A percentile compares a stretch with the other conserved stretches of the same genome.
Conservation (phyloP, 2,113 vertebrate species). For the Apeltes quadracus region DNA sequence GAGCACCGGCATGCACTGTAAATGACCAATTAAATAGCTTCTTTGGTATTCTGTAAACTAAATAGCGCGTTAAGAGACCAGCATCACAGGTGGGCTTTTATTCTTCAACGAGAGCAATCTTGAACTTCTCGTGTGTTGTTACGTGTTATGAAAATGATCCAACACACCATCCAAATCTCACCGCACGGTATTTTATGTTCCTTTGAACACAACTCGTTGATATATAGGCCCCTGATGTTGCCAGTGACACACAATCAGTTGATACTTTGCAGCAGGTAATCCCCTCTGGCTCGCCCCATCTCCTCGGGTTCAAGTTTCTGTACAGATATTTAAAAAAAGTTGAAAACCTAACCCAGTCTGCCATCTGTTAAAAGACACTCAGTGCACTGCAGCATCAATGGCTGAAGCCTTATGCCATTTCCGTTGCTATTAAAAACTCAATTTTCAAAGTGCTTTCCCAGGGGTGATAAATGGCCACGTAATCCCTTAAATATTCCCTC, state of each 20-base stretch:
- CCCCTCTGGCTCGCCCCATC: background rate
- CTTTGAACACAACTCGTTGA: background rate
- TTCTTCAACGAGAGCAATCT: background rate
- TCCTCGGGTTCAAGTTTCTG: background rate
- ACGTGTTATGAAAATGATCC: slow-evolving; percentile 1
- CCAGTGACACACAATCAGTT: background rate
- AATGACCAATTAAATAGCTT: slow-evolving; percentile 50
- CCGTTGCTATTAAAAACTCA: slow-evolving; percentile 78
- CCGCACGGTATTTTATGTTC: background rate
- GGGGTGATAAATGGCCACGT: slow-evolving; percentile 71
- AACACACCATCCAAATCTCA: background rate
- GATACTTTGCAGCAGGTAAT: background rate
- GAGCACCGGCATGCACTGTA: slow-evolving; percentile 37
- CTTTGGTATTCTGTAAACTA: slow-evolving; percentile 38
- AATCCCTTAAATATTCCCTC: slow-evolving; percentile 75
- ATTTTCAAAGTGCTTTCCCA: slow-evolving; percentile 76
- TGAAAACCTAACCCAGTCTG: slow-evolving; percentile 11
- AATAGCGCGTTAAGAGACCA: background rate
- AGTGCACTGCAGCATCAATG: slow-evolving; percentile 67
- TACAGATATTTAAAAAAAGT: background rate
- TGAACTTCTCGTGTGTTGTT: background rate
- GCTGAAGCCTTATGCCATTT: slow-evolving; percentile 63
- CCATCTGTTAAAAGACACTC: slow-evolving; percentile 19
- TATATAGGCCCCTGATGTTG: background rate
- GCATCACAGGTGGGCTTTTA: slow-evolving; percentile 23